Evolutionary conservation across 1,140 invertebrate species (phyloP), one percentile per base, ranked within the genome.

Genomic region (Belonocnema kinseyi): DNA sequence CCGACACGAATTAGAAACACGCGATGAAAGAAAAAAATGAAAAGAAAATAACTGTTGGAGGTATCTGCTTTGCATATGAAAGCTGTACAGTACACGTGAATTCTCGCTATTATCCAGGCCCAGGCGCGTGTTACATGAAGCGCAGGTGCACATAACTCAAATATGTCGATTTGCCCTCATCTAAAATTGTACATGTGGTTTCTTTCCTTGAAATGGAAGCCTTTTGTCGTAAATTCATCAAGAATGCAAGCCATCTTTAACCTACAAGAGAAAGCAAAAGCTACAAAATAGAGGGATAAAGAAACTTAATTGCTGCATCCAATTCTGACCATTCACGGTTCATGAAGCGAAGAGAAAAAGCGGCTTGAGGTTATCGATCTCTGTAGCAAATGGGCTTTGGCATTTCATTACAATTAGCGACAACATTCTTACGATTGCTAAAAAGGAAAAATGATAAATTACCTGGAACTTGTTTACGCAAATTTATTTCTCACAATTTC

Each of bases 261-360:
- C 26, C 12, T 21, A 40, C 26, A 16, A 33, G 61, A 8, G 61
- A 66, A 66, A 66, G 61, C 61, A 40, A 33, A 66, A 66, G 61
- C 26, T 66, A n/a, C 33, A 66, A 66, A 66, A 66, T 66, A 21
- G 33, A 66, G 61, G 16, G 40, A 14, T n/a, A 66, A 66, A 66
- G 61, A 66, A 66, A 66, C 26, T 66, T 66, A 66, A 66, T 66
- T 66, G 61, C 61, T 66, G 61, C 26, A 66, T 66, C 61, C 61
- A 66, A 66, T 66, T 66, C 61, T 66, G 13, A 61, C 58, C 33
- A 54, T 54, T n/a, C 16, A 61, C 33, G 14, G 33, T 14, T 46
- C 33, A 33, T 33, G 26, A 21, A 26, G 17, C 54, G 8, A 26
- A 40, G 33, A 16, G 14, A 33, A 33, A 66, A 58, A 66, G 16